These are phyloP conservation scores for Helleia helle DNA, from an alignment of 2,888 invertebrate genomes.

Conservation along the genomic window DNA sequence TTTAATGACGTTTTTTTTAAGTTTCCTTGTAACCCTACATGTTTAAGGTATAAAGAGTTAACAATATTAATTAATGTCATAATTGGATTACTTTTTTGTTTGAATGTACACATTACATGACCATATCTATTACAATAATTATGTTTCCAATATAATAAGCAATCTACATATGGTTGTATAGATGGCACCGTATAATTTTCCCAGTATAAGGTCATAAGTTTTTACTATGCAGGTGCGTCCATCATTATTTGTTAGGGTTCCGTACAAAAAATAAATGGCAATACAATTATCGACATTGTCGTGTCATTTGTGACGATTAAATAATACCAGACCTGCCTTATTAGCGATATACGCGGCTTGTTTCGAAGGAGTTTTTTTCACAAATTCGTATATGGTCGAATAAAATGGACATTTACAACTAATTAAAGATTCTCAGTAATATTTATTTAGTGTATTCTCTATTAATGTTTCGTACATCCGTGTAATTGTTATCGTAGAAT, in stretches of 20 bases:
- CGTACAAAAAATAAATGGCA: conserved; percentile 51
- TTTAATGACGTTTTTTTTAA: no score
- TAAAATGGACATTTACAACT: background rate
- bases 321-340: conserved; percentile 11
- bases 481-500: conserved; percentile 3
- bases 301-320: conserved; percentile 33
- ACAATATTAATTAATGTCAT: no score
- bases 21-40: no score
- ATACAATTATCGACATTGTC: conserved; percentile 48
- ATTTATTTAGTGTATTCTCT: background rate
- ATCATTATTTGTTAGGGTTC: conserved; percentile 20
- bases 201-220: conserved; percentile 43
- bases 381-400: background rate
- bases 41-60: no score
- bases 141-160: conserved; percentile 1
- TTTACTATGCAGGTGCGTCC: conserved; percentile 52
- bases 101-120: no score
- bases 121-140: conserved; percentile 8
- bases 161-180: background rate
- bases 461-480: background rate
- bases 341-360: background rate
- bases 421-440: conserved; percentile 1
- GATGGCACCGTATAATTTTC: conserved; percentile 24
- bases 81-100: no score
- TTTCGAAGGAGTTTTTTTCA: background rate